These are phyloP conservation scores for Apodemus speciosus DNA, from an alignment of 2,113 vertebrate species.

Conservation along the genomic window DNA sequence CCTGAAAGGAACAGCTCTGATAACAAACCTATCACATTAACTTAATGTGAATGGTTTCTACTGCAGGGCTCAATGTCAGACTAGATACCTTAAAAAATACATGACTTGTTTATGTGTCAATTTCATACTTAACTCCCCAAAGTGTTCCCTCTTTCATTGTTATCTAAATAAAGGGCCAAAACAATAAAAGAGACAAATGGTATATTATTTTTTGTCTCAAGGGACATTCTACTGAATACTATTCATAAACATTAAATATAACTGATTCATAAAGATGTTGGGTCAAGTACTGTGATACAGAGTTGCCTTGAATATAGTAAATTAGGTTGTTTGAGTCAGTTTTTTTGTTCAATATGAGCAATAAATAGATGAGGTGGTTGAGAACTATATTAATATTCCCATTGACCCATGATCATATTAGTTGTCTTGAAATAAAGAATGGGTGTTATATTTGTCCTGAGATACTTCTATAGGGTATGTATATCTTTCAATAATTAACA, in stretches of 20 bases:
- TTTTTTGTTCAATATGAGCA: background rate
- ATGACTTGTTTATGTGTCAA: background rate
- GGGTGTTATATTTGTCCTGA: background rate
- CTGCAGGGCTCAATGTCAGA: background rate
- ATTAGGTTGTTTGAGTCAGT: background rate
- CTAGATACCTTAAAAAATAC: background rate
- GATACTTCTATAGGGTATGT: background rate
- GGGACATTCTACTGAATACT: background rate
- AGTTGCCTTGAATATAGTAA: background rate
- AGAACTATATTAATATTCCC: background rate
- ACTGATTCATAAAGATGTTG: constrained; percentile 22
- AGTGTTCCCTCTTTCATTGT: background rate
- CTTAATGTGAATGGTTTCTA: background rate
- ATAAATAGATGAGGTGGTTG: background rate
- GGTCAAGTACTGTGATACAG: background rate
- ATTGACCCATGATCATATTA: background rate
- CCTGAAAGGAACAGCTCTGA: background rate
- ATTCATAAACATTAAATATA: constrained; percentile 5
- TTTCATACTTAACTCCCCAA: background rate
- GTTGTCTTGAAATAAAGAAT: background rate
- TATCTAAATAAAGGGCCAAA: constrained; percentile 23
- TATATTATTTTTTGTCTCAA: background rate
- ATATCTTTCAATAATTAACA: constrained; percentile 40
- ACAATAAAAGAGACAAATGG: constrained; percentile 8
- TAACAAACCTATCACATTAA: background rate